Conservation (phyloP, 1,140 invertebrate species). For the Pristionchus pacificus region DNA sequence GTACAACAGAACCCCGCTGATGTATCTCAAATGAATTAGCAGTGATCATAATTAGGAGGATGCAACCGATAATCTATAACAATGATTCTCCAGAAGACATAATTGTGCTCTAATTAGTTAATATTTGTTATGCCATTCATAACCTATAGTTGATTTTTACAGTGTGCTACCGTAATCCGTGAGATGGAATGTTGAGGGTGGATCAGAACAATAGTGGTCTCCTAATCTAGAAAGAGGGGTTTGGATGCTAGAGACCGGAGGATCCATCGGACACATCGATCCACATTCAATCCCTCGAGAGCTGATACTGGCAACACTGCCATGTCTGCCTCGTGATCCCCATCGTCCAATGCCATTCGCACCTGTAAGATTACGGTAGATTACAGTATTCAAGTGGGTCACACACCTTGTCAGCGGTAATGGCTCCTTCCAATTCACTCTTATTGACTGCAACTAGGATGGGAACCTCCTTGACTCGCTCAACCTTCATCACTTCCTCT, state of each 20-base stretch:
- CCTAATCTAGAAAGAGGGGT: not conserved
- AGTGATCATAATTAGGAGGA: too few species aligned
- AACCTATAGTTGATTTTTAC: too few species aligned
- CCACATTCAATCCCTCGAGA: slow-evolving; percentile 36
- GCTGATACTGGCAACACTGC: slow-evolving; percentile 49
- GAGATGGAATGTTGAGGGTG: too few species aligned
- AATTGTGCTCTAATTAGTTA: too few species aligned
- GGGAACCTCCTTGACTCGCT: slow-evolving; percentile 27
- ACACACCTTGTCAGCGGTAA: slow-evolving; percentile 24
- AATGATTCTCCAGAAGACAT: too few species aligned
- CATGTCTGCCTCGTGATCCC: slow-evolving; percentile 38
- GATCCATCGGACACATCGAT: slow-evolving; percentile 26
- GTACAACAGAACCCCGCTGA: too few species aligned
- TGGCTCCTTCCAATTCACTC: slow-evolving; percentile 35
- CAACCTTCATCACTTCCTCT: slow-evolving; percentile 40
- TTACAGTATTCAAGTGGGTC: not conserved
- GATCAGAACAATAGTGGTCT: too few species aligned
- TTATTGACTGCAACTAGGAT: slow-evolving; percentile 35
- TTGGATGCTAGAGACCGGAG: not conserved
- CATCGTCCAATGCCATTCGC: slow-evolving; percentile 19
- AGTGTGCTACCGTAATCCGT: too few species aligned
- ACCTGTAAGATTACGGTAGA: slow-evolving; percentile 11
- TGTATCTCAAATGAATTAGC: too few species aligned
- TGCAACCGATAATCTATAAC: too few species aligned
- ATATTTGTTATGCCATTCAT: too few species aligned